Conservation (phyloP, 2,113 vertebrate genomes). For the Pygoscelis antarcticus region DNA sequence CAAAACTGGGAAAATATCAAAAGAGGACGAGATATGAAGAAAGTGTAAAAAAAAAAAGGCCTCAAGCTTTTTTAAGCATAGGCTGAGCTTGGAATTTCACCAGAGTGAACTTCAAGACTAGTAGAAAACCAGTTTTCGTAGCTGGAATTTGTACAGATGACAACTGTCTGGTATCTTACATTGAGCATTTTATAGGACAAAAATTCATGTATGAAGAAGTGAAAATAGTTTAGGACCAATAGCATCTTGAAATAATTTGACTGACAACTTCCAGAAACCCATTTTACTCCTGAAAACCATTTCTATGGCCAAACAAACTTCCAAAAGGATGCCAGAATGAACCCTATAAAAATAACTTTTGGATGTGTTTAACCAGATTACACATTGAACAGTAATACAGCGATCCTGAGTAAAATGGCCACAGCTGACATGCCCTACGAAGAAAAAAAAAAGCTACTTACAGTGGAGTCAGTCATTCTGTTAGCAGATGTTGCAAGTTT, state of each 20-base stretch:
- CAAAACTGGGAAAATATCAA: slow-evolving; percentile 2
- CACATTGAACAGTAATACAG: slow-evolving; percentile 6
- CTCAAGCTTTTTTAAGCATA: neutral
- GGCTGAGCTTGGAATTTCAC: slow-evolving; percentile 26
- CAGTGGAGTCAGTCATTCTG: neutral
- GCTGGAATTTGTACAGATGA: neutral
- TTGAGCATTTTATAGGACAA: neutral
- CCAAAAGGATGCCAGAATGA: slow-evolving; percentile 14
- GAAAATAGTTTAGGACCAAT: slow-evolving; percentile 28
- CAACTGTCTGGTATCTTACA: neutral
- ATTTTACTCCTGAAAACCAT: slow-evolving; percentile 28
- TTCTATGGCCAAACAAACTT: neutral
- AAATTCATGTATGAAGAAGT: neutral
- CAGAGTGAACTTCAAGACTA: slow-evolving; percentile 12
- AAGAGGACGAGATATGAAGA: slow-evolving; percentile 9
- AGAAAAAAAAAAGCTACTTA: neutral
- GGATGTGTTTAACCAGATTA: neutral
- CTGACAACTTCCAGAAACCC: slow-evolving; percentile 52
- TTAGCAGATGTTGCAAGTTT: neutral
- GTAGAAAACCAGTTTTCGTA: slow-evolving; percentile 14
- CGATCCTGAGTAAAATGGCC: slow-evolving; percentile 48
- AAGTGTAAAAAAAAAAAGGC: neutral
- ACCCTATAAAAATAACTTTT: slow-evolving; percentile 17
- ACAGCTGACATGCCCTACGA: neutral
- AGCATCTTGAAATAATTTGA: slow-evolving; percentile 42